These are phyloP conservation scores for Morpho helenor DNA, from an alignment of 2,888 invertebrate genomes.

Conservation along the genomic window DNA sequence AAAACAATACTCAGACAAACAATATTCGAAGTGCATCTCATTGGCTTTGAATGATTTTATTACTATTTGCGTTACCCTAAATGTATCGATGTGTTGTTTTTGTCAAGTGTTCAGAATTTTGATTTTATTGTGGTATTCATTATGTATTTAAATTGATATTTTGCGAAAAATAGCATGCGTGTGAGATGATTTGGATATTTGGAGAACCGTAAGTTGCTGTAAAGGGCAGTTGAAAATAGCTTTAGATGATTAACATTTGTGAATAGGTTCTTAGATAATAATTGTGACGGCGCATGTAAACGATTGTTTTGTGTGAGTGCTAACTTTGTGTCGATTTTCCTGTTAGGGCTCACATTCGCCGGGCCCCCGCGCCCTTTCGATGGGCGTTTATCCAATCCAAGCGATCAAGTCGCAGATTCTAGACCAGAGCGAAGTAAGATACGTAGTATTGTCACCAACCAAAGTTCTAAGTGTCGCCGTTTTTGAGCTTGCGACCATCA, in stretches of 20 bases:
- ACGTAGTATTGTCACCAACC: conserved; percentile 56
- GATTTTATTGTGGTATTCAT: conserved; percentile 10
- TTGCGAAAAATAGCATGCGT: conserved; percentile 50
- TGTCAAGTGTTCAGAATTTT: conserved; percentile 24
- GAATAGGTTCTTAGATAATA: conserved; percentile 42
- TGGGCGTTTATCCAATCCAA: conserved; percentile 95
- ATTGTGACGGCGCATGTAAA: conserved; percentile 65
- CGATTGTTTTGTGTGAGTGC: conserved; percentile 80
- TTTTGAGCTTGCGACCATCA: conserved; percentile 66
- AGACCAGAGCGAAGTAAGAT: conserved; percentile 94
- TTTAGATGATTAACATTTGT: conserved; percentile 52
- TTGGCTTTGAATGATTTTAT: conserved; percentile 68
- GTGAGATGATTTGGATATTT: conserved; percentile 32
- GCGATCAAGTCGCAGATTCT: conserved; percentile 92
- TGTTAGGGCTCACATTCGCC: conserved; percentile 94
- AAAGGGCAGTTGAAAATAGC: conserved; percentile 50
- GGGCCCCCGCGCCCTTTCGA: conserved; percentile 92
- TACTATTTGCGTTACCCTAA: conserved; percentile 47
- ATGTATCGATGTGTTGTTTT: conserved; percentile 35
- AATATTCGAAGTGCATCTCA: conserved; percentile 46
- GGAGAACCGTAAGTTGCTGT: conserved; percentile 30
- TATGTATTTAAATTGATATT: conserved; percentile 27
- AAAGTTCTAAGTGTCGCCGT: conserved; percentile 57
- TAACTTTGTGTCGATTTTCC: conserved; percentile 78
- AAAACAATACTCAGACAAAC: conserved; percentile 21